A percentile compares a stretch with the other conserved stretches of the same genome.
These are phyloP conservation scores for Myotis findleyi DNA, from an alignment of 2,797 vertebrate species.

Conservation along the genomic window DNA sequence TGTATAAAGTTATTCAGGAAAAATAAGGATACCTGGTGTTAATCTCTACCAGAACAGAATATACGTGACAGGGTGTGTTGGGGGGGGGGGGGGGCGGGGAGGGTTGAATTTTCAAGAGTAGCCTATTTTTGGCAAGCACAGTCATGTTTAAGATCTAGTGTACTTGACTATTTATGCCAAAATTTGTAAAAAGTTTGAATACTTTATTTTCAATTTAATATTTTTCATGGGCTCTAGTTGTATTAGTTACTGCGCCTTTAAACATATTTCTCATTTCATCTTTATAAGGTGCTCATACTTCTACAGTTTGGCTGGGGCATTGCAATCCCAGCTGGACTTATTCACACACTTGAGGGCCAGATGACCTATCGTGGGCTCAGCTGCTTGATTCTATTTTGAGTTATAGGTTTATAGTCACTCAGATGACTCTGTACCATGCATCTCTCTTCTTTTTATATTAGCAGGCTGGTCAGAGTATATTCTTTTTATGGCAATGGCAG, in stretches of 20 bases:
- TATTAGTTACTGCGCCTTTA: not conserved
- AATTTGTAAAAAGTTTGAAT: not conserved
- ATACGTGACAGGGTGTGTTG: not conserved
- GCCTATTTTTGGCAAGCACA: not conserved
- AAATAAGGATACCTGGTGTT: not conserved
- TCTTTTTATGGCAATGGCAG: not conserved
- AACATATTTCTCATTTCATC: not conserved
- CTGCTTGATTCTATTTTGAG: not conserved
- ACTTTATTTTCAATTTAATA: not conserved
- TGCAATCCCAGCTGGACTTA: not conserved
- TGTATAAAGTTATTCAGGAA: not conserved
- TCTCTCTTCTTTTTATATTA: not conserved
- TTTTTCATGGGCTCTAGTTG: not conserved
- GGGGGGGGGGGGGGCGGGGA: too few species aligned
- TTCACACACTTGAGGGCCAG: not conserved
- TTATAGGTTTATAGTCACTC: not conserved
- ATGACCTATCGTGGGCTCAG: not conserved
- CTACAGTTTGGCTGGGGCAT: not conserved
- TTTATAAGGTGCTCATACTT: not conserved
- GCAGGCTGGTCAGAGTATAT: not conserved
- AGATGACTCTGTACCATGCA: not conserved
- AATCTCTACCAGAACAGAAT: not conserved
- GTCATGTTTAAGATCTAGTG: not conserved
- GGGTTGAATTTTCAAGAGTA: not conserved
- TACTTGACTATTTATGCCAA: not conserved